A percentile compares a stretch with the other conserved stretches of the same genome.
phyloP scores from a whole-genome alignment of 1,140 invertebrate genomes.

The Melipona quadrifasciata region DNA sequence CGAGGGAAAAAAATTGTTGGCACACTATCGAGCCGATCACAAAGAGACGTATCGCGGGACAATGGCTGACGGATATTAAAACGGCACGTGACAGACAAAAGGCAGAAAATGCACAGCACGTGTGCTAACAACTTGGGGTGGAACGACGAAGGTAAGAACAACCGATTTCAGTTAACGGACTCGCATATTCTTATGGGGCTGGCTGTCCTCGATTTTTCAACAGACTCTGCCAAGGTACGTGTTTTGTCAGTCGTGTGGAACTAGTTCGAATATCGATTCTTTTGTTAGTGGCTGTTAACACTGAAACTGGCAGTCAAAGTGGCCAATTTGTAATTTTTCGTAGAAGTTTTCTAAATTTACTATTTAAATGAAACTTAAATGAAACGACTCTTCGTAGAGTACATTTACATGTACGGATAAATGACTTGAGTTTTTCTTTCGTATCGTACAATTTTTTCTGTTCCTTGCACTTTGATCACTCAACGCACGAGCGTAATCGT shows the following conservation, averaged over 20 bases:
- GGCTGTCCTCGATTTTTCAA: not conserved
- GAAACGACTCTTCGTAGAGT: no score
- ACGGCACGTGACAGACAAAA: slow-evolving; percentile 77
- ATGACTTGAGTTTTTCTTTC: no score
- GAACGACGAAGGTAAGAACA: slow-evolving; percentile 54
- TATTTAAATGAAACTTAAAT: no score
- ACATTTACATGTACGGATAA: no score
- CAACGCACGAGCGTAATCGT: no score
- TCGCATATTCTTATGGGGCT: not conserved
- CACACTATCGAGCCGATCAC: slow-evolving; percentile 32
- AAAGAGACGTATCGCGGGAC: slow-evolving; percentile 60
- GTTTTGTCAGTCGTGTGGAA: no score
- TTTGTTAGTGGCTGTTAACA: not conserved
- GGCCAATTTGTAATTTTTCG: no score
- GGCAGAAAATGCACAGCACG: slow-evolving; percentile 75
- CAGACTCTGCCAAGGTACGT: not conserved
- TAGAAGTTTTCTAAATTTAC: no score
- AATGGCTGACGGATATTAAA: slow-evolving; percentile 74
- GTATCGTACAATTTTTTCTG: no score
- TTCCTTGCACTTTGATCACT: no score
- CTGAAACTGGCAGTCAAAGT: no score
- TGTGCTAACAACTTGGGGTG: slow-evolving; percentile 69
- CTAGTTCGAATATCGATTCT: not conserved
- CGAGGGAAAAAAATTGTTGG: slow-evolving; percentile 62
- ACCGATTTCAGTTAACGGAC: slow-evolving; percentile 64